These are phyloP conservation scores for Athalia cordata DNA, from an alignment of 2,888 invertebrate genomes.

Conservation along the genomic window DNA sequence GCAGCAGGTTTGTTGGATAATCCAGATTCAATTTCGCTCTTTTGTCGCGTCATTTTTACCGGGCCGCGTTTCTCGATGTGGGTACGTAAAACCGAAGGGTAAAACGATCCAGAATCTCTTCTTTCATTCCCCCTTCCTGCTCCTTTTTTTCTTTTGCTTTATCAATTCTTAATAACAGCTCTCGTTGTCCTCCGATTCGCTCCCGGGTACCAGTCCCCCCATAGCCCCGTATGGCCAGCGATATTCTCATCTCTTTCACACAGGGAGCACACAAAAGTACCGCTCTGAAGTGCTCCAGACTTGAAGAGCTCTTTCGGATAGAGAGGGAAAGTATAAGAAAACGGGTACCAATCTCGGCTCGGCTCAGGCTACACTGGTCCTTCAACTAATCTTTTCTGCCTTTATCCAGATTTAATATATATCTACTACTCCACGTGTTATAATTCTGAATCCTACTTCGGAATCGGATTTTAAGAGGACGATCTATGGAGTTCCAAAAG, in stretches of 20 bases:
- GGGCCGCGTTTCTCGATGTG: slow-evolving; percentile 47
- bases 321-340: slow-evolving; percentile 17
- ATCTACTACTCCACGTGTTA: background rate
- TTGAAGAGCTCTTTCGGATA: slow-evolving; percentile 24
- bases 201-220: background rate
- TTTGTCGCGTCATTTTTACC: slow-evolving; percentile 9
- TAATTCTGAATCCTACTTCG: too few relatives aligned
- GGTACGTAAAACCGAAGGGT: slow-evolving; percentile 33
- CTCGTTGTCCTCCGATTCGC: slow-evolving; percentile 35
- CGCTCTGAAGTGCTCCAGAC: slow-evolving; percentile 26
- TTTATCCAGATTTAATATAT: background rate
- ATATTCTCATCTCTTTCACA: slow-evolving; percentile 19
- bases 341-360: slow-evolving; percentile 9
- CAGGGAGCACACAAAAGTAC: slow-evolving; percentile 15
- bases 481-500: too few relatives aligned
- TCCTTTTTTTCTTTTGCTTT: slow-evolving; percentile 6
- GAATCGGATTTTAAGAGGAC: too few relatives aligned
- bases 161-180: slow-evolving; percentile 41
- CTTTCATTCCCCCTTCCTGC: slow-evolving; percentile 16
- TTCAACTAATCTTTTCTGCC: slow-evolving; percentile 23
- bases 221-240: background rate
- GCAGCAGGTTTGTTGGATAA: slow-evolving; percentile 46
- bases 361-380: slow-evolving; percentile 20
- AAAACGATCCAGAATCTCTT: slow-evolving; percentile 36
- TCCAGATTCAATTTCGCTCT: slow-evolving; percentile 28